Conservation (phyloP, 2,113 vertebrate genomes). For the Mirza zaza region DNA sequence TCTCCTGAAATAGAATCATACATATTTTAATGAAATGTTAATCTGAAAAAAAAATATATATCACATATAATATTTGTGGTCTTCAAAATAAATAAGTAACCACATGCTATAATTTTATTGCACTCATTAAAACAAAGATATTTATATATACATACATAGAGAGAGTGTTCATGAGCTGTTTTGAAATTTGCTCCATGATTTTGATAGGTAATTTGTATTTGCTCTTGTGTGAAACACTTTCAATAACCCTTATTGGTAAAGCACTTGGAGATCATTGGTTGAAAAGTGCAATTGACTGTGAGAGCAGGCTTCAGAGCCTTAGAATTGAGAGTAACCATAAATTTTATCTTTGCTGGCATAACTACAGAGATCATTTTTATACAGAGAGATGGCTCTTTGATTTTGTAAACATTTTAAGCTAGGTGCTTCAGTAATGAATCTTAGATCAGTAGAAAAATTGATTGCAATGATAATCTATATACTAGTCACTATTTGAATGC, state of each 20-base stretch:
- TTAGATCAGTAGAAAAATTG: conserved; percentile 18
- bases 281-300: conserved; percentile 9
- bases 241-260: conserved; percentile 40
- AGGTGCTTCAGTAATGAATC: conserved; percentile 11
- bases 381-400: not conserved
- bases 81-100: not conserved
- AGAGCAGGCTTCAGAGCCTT: not conserved
- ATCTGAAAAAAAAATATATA: not conserved
- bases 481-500: not conserved
- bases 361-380: conserved; percentile 38
- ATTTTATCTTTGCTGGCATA: conserved; percentile 11
- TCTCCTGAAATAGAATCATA: not conserved
- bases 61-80: not conserved
- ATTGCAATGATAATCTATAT: not conserved
- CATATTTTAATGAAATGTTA: not conserved
- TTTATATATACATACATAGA: not conserved
- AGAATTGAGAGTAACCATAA: not conserved
- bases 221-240: conserved; percentile 19
- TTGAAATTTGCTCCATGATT: conserved; percentile 41
- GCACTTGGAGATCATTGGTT: conserved; percentile 41
- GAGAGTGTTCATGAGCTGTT: not conserved
- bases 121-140: not conserved
- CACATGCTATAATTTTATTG: not conserved
- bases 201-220: conserved; percentile 41
- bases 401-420: conserved; percentile 49